Conservation (phyloP, 2,888 invertebrate genomes). For the Ophion obscuratus region DNA sequence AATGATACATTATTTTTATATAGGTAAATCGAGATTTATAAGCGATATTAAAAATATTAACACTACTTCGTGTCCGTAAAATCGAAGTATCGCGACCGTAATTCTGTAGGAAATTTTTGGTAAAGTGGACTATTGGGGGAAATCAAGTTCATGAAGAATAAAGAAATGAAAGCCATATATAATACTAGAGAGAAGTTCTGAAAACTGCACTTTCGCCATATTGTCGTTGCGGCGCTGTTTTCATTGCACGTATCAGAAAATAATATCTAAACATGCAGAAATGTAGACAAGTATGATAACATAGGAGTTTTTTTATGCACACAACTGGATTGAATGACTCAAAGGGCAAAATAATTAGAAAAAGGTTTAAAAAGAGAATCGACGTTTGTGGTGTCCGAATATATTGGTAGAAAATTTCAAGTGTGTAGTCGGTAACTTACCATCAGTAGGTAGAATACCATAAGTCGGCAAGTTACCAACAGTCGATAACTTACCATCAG, state of each 20-base stretch:
- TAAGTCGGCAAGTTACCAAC: not conserved
- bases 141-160: not conserved
- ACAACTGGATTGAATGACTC: not conserved
- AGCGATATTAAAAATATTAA: not conserved
- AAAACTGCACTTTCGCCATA: not conserved
- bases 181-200: not conserved
- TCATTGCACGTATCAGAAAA: not conserved
- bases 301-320: not conserved
- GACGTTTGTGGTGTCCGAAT: not conserved
- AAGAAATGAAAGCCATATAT: not conserved
- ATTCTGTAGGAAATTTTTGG: not conserved
- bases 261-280: not conserved
- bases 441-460: not conserved
- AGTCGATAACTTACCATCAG: not conserved
- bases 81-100: not conserved
- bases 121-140: not conserved
- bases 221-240: not conserved
- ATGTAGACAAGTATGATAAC: not conserved
- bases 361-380: not conserved
- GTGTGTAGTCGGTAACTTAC: not conserved
- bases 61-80: not conserved
- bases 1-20: not conserved
- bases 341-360: not conserved
- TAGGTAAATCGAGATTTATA: not conserved
- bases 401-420: not conserved